These are phyloP conservation scores for Trissolcus japonicus DNA, from an alignment of 2,888 invertebrate genomes.

Conservation along the genomic window DNA sequence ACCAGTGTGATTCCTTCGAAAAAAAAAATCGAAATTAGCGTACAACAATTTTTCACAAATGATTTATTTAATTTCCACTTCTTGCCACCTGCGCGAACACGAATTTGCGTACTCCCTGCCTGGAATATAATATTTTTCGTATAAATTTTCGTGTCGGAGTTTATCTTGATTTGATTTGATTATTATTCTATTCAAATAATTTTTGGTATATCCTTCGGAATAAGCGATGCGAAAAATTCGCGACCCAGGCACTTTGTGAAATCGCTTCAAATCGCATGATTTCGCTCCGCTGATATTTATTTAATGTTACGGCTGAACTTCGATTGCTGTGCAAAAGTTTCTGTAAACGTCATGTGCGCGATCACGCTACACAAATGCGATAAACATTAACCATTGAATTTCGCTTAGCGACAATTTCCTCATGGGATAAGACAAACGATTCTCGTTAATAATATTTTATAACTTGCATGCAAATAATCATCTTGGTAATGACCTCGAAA, in stretches of 20 bases:
- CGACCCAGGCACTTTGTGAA: too few species aligned
- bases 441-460: conserved; percentile 26
- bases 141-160: neutral
- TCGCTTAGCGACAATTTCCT: conserved; percentile 23
- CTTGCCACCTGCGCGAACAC: too few species aligned
- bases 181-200: too few species aligned
- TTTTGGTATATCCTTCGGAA: too few species aligned
- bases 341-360: neutral
- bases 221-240: too few species aligned
- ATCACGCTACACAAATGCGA: conserved; percentile 31
- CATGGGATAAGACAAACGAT: conserved; percentile 39
- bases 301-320: too few species aligned
- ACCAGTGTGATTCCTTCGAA: neutral
- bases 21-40: conserved; percentile 5
- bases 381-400: conserved; percentile 20
- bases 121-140: neutral
- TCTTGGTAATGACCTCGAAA: neutral
- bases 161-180: too few species aligned
- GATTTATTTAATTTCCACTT: too few species aligned
- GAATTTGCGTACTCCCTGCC: neutral
- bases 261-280: too few species aligned
- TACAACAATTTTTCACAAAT: neutral
- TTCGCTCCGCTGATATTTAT: too few species aligned
- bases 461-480: conserved; percentile 22
- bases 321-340: too few species aligned